Base-by-base conservation (phyloP, 2,888 invertebrate genomes). In the Aspidiotus rigidus region DNA sequence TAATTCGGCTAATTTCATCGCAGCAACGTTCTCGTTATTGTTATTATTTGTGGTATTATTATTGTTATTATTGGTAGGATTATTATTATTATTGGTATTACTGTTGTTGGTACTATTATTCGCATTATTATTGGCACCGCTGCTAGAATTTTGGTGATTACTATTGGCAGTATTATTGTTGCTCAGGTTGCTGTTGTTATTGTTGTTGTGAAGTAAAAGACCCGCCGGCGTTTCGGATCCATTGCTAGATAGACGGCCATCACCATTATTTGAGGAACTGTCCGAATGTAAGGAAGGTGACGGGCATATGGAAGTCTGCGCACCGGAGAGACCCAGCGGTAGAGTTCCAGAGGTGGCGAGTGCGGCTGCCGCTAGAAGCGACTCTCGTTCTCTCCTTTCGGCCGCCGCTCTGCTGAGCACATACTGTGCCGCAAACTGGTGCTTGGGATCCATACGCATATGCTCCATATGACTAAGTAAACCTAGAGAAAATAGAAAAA, bases 361-460 rank as follows among this genome's bases (percentile, higher is more conserved):
- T 15, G 77, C 79, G 61, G 83, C 87, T 0, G 85, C 87, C 9
- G 79, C 78, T 67, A 93, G 81, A 67, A 88, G 80, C 53, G 82
- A 83, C 77, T 93, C 93, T 61, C 93, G 81, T 76, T 93, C 93
- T 73, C 93, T 83, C 74, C 93, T 83, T 77, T 93, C 93, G 15
- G 93, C 93, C 8, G 93, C 93, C 9, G 93, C 94, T 74, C 93
- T 81, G 70, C 90, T 90, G 49, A 94, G 81, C 57, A 94, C 93
- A 80, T 93, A 94, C 77, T 94, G 94, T 41, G 94, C 93, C 55
- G 93, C 93, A 77, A 94, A 94, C 79, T 93, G 93, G 81, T 94
- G 93, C 79, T 94, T 94, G 0, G 93, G 93, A 78, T 94, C 93
- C 93, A 93, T 93, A 76, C 93, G 84, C 93, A 94, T 93, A 78